Base-by-base conservation (phyloP, 2,888 invertebrate species). In the Ellobium chinense region DNA sequence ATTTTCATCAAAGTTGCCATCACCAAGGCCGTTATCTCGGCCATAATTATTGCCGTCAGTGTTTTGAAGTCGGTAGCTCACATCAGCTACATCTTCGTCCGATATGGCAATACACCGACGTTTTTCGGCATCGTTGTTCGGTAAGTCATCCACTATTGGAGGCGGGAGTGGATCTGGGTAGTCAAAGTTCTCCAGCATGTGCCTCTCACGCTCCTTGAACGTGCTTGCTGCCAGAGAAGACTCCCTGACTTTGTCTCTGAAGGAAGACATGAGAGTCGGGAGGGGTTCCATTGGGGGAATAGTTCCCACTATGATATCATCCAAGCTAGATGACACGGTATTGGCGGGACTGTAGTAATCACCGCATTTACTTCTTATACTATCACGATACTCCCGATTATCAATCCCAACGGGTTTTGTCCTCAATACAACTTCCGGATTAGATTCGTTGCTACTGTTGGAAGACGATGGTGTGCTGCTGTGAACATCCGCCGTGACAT, bases 401-500 rank as follows among this genome's bases (percentile, higher is more conserved):
- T 83, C 85, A 14, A 86, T 85, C 0, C 70, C 21, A 24, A 62
- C 62, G 21, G 78, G 60, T 7, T 75, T 78, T 72, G 66, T 82
- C 2, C 78, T 4, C 36, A 56, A 27, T 7, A 62, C 46, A 2
- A 69, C 74, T 18, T 36, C 65, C 39, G 60, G 54, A 66, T 37
- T 34, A 31, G 36, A 39, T n/a, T 76, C 80, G 24, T 60, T 58
- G 7, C 56, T 46, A 29, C 37, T 46, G 69, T 58, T 69, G 21
- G 66, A 56, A 29, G 65, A n/a, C 3, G 73, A 46, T 24, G 72
- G 70, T 7, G 39, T 60, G 36, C 75, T 78, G 37, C 70, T 86
- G 70, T 90, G 90, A 9, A 90, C 87, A 66, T 90, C 90, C 4
- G 86, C 90, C 24, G 87, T 85, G 18, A 89, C 88, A 70, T 88